Evolutionary conservation across 2,888 invertebrate genomes (phyloP).

Genomic region (Mantis religiosa): DNA sequence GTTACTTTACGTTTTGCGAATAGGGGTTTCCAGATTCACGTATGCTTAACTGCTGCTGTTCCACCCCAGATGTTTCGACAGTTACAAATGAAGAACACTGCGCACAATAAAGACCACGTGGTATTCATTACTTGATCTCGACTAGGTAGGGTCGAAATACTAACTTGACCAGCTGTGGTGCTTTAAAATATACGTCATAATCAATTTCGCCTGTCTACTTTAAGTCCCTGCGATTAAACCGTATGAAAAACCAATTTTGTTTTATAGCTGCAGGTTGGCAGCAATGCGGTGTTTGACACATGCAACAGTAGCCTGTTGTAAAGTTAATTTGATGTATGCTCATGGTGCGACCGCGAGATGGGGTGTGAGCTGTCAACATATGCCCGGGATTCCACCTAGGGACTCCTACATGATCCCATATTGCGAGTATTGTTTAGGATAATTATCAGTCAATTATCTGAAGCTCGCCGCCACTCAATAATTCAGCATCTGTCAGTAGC

Average conservation of each 20-base stretch:
- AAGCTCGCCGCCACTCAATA: background rate
- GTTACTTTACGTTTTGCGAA: too few relatives aligned
- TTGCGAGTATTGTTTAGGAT: background rate
- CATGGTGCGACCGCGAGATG: background rate
- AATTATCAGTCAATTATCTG: slow-evolving; percentile 3
- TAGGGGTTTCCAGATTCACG: too few relatives aligned
- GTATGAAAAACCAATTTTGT: background rate
- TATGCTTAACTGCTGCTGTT: too few relatives aligned
- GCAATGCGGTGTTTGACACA: background rate
- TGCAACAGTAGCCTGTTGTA: background rate
- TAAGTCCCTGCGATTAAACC: background rate
- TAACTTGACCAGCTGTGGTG: background rate
- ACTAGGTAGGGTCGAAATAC: too few relatives aligned
- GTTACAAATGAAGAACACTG: too few relatives aligned
- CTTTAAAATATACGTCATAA: background rate
- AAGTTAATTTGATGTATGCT: background rate
- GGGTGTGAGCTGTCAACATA: background rate
- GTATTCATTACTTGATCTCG: too few relatives aligned
- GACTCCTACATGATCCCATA: background rate
- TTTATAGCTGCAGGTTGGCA: background rate
- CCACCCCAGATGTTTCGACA: too few relatives aligned
- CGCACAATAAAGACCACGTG: too few relatives aligned
- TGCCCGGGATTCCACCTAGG: background rate
- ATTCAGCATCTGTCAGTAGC: background rate
- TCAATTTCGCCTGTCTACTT: background rate